Evolutionary conservation across 2,888 invertebrate species (phyloP), one percentile per base, ranked within the genome.

Genomic region (Escarpia spicata): DNA sequence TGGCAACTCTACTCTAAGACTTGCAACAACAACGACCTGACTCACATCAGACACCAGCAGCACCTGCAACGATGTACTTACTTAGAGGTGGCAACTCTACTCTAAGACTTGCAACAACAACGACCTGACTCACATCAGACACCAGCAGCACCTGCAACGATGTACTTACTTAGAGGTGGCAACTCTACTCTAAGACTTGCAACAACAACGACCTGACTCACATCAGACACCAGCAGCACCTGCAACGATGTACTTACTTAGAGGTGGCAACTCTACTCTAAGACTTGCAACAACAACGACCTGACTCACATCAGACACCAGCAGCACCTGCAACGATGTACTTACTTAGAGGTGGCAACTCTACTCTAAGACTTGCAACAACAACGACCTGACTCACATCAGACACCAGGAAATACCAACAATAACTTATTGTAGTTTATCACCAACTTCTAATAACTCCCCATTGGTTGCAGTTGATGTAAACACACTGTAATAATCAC

Each of bases 11-110:
- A 37, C 31, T 43, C 43, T 12, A 91, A 91, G 0, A 37, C 90
- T 10, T 90, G 43, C 2, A 31, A 90, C 90, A 90, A 37, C 43
- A 43, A 12, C 0, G 43, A 10, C 31, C 90, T 90, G 90, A 31
- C 37, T 37, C 90, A 90, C 96, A 95, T 98, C 97, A 95, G 99
- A 96, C 44, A 99, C 98, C 96, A 98, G 99, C 92, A 99, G 97
- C 52, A 98, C 97, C 97, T 97, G 95, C 44, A 95, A 95, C 93
- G 90, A 75, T 44, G n/a, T n/a, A 37, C 37, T 43, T 37, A 9
- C 52, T 52, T 9, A 52, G 45, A 9, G 8, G 8, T 45, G 45
- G 37, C 31, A 90, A 43, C 31, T 37, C 90, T 12, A 37, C 31
- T 43, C 43, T 12, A 91, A 91, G 0, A 37, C 90, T 10, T 90